These are phyloP conservation scores for Chaetura pelagica DNA, from an alignment of 2,113 vertebrate genomes.

Conservation along the genomic window DNA sequence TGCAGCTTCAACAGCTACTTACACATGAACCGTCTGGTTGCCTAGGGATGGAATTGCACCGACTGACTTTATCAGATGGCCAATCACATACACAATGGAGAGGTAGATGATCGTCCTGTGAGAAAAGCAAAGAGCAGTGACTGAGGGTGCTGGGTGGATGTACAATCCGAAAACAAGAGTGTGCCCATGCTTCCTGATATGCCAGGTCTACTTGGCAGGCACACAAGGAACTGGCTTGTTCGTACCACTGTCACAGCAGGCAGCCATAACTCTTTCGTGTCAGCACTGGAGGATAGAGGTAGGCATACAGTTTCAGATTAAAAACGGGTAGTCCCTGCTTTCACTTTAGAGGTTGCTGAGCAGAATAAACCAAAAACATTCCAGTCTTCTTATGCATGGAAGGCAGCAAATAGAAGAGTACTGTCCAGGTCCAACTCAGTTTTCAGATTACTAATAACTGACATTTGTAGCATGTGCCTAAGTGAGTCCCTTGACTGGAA, in stretches of 20 bases:
- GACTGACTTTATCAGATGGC: conserved; percentile 94
- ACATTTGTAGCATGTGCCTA: not conserved
- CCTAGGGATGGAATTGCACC: conserved; percentile 92
- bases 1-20: conserved; percentile 69
- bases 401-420: not conserved
- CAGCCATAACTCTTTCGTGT: not conserved
- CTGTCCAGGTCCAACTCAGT: not conserved
- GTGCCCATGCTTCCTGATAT: not conserved
- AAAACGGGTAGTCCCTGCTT: not conserved
- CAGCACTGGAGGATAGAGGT: not conserved
- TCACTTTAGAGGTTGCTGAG: not conserved
- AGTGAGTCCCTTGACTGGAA: not conserved
- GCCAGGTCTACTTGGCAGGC: not conserved
- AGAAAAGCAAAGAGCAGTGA: conserved; percentile 61
- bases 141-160: not conserved
- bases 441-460: not conserved
- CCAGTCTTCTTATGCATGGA: not conserved
- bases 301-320: not conserved
- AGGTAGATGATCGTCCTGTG: conserved; percentile 96
- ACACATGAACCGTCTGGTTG: conserved; percentile 85
- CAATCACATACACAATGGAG: conserved; percentile 92
- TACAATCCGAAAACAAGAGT: not conserved
- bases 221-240: not conserved
- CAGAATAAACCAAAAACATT: not conserved
- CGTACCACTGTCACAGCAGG: not conserved